phyloP scores from a whole-genome alignment of 2,888 invertebrate genomes.

The Trissolcus japonicus region DNA sequence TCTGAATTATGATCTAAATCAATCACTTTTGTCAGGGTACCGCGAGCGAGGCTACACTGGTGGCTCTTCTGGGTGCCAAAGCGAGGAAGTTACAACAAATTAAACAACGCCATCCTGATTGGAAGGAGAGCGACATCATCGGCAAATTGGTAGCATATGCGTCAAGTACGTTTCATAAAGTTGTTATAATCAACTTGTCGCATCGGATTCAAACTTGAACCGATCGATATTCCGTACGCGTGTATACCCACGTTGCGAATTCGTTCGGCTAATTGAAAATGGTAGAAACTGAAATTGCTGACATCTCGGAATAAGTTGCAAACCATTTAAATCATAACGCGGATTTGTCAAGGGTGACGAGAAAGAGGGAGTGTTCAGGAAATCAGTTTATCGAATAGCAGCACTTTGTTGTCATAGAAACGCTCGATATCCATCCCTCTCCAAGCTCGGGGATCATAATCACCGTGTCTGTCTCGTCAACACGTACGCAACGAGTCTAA shows the following conservation, averaged over 20 bases:
- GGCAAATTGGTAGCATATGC: slow-evolving; percentile 88
- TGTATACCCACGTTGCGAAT: slow-evolving; percentile 1
- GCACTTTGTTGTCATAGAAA: slow-evolving; percentile 75
- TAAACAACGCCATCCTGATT: slow-evolving; percentile 78
- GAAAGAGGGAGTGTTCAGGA: slow-evolving; percentile 62
- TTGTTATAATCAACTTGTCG: slow-evolving; percentile 1
- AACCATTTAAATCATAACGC: slow-evolving; percentile 10
- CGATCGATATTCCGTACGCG: slow-evolving; percentile 2
- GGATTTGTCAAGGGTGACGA: slow-evolving; percentile 54
- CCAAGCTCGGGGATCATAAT: slow-evolving; percentile 43
- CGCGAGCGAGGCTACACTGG: slow-evolving; percentile 92
- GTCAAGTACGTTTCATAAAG: slow-evolving; percentile 78
- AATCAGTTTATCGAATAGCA: slow-evolving; percentile 72
- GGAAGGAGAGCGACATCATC: slow-evolving; percentile 81
- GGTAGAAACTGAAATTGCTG: slow-evolving; percentile 9
- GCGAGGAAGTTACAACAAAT: slow-evolving; percentile 82
- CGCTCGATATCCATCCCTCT: slow-evolving; percentile 70
- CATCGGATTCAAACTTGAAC: not conserved
- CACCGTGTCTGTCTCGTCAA: slow-evolving; percentile 32
- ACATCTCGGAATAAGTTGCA: slow-evolving; percentile 11
- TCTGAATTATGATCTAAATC: no score
- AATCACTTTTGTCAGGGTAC: slow-evolving; percentile 80
- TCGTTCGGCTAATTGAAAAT: not conserved
- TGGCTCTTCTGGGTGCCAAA: slow-evolving; percentile 88
- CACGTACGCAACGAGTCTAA: slow-evolving; percentile 31